A percentile compares a stretch with the other conserved stretches of the same genome.
phyloP scores from a whole-genome alignment of 1,140 invertebrate species.

The Dendroctonus valens region DNA sequence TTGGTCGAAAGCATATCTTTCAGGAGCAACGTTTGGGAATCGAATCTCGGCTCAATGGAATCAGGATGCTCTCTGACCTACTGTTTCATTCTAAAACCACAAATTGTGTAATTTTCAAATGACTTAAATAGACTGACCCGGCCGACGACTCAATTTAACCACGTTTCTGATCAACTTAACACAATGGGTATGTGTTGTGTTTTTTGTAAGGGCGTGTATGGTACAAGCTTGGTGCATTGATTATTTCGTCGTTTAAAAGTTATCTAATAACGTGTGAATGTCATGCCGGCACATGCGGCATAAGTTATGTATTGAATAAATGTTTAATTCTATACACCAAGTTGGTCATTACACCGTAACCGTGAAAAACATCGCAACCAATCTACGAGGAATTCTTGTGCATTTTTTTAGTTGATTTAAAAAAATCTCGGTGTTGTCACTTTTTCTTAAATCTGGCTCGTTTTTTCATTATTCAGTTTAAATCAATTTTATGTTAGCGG shows the following conservation, averaged over 20 bases:
- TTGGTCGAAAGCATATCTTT: neutral
- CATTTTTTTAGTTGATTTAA: constrained; percentile 22
- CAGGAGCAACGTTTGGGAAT: too few relatives aligned
- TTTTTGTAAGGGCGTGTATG: neutral
- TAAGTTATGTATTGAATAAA: too few relatives aligned
- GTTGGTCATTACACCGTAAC: too few relatives aligned
- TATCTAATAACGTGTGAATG: too few relatives aligned
- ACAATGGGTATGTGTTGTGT: neutral
- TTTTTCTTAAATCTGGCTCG: neutral
- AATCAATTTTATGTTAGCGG: too few relatives aligned
- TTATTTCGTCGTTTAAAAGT: too few relatives aligned
- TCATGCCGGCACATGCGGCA: too few relatives aligned
- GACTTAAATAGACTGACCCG: constrained; percentile 48
- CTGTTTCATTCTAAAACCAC: constrained; percentile 1
- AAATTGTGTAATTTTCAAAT: constrained; percentile 37
- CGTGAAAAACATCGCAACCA: neutral
- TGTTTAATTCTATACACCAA: too few relatives aligned
- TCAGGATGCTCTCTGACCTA: neutral
- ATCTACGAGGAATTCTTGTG: constrained; percentile 27
- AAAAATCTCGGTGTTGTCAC: constrained; percentile 19
- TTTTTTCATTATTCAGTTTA: neutral
- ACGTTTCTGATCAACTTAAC: constrained; percentile 15
- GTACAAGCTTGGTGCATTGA: too few relatives aligned
- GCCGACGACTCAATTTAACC: constrained; percentile 44
- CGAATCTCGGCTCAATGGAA: too few relatives aligned